phyloP scores from a whole-genome alignment of 2,113 vertebrate genomes.

The Bubo scandiacus region DNA sequence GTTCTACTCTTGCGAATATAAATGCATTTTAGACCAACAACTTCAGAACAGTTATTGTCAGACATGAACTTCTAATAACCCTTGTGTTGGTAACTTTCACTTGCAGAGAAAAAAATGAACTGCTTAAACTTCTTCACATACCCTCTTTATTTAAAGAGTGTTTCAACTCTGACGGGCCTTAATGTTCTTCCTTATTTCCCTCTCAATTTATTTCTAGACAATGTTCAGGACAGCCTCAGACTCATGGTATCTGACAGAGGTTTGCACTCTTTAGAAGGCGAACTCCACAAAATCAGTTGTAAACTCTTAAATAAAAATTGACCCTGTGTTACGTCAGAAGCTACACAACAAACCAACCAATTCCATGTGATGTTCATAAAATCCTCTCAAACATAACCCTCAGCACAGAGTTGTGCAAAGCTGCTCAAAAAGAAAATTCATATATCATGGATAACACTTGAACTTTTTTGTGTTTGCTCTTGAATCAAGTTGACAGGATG shows the following conservation, averaged over 20 bases:
- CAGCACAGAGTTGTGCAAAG: not conserved
- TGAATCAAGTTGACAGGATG: not conserved
- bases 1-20: not conserved
- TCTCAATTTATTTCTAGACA: not conserved
- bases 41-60: not conserved
- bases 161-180: not conserved
- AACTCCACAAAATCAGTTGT: not conserved
- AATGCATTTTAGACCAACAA: not conserved
- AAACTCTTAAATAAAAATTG: not conserved
- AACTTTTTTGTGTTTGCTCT: not conserved
- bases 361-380: not conserved
- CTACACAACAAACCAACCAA: not conserved
- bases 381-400: not conserved
- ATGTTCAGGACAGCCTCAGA: not conserved
- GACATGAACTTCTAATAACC: not conserved
- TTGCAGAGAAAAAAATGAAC: not conserved
- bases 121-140: not conserved
- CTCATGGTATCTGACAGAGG: not conserved
- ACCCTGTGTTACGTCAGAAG: not conserved
- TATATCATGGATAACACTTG: not conserved
- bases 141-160: not conserved
- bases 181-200: not conserved
- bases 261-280: not conserved
- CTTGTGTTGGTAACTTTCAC: not conserved
- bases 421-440: not conserved